Base-by-base conservation (phyloP, 2,797 vertebrate genomes). In the Sebastes cheni region DNA sequence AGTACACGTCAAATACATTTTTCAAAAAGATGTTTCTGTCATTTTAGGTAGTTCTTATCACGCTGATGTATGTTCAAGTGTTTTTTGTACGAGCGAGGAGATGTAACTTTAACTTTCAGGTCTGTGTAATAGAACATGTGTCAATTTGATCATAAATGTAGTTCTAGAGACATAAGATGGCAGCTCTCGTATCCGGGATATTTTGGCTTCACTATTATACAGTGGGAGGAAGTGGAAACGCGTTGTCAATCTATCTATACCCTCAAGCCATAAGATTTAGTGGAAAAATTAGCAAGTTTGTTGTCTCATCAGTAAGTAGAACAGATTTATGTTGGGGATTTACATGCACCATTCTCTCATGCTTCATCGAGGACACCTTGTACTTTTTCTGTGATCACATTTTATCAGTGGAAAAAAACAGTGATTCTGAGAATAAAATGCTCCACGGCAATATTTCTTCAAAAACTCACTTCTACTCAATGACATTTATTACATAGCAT, bases 1-100 rank as follows among this genome's bases (percentile, higher is more conserved):
- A 39, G 0, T 39, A 39, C 36, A 39, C 0, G 0, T 39, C 36
- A 39, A 39, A 14, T 39, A 0, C 12, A 39, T 39, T 39, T 14
- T 39, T 39, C 13, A 36, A 1, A 36, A 36, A 34, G 0, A 27
- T 2, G 7, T 30, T 32, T 34, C 1, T 42, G 39, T 42, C 42
- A 46, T 46, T 46, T 46, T 46, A 1, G 14, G 42, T 46, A 46
- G 42, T 46, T 46, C 6, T 46, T 46, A 18, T 18, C 42, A 18
- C 39, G 14, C 39, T 42, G 39, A 42, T 42, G 39, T 42, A 6
- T 42, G 6, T 42, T 6, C 6, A 16, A 42, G 39, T 42, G 2
- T 42, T 39, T 39, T 39, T 39, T 39, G 36, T 39, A 39, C 36
- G 14, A 16, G 42, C 2, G 6, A 46, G 6, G 42, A 46, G 42